phyloP scores from a whole-genome alignment of 2,888 invertebrate species.

The Anoncus sp. region DNA sequence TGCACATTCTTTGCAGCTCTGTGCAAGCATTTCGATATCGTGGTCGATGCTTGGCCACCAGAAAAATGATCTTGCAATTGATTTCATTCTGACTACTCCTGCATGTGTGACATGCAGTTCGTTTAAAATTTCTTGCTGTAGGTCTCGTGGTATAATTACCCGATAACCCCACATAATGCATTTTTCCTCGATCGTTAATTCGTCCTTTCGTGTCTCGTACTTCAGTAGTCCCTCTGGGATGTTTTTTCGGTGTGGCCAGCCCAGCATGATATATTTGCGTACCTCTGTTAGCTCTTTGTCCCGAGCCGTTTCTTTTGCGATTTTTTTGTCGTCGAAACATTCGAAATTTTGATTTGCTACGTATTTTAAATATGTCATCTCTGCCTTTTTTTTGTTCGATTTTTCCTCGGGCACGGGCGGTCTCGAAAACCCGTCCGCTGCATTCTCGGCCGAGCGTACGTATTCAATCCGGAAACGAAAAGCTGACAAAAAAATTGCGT shows the following conservation, averaged over 20 bases:
- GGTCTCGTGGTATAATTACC: conserved; percentile 45
- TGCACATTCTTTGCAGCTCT: conserved; percentile 52
- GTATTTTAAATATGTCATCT: too few species aligned
- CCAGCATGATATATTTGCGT: conserved; percentile 22
- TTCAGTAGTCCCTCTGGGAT: conserved; percentile 3
- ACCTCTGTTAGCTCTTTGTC: conserved; percentile 15
- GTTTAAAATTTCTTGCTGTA: too few species aligned
- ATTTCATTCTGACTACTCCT: conserved; percentile 58
- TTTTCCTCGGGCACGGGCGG: neutral
- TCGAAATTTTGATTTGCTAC: neutral
- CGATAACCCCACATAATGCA: conserved; percentile 60
- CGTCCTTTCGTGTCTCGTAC: conserved; percentile 31
- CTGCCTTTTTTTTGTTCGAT: too few species aligned
- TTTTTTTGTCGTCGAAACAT: conserved; percentile 1
- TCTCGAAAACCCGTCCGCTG: neutral
- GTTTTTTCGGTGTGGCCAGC: conserved; percentile 51
- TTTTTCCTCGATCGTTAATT: conserved; percentile 50
- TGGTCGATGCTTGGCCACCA: conserved; percentile 65
- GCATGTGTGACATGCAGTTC: conserved; percentile 21
- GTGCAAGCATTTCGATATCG: conserved; percentile 48
- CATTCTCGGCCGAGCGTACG: neutral
- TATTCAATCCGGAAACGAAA: conserved; percentile 33
- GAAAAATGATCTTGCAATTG: conserved; percentile 59
- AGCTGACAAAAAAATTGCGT: conserved; percentile 26
- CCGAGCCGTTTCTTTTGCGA: conserved; percentile 26